Evolutionary conservation across 2,113 vertebrate species (phyloP).

Genomic region (Pollimyrus isidori): DNA sequence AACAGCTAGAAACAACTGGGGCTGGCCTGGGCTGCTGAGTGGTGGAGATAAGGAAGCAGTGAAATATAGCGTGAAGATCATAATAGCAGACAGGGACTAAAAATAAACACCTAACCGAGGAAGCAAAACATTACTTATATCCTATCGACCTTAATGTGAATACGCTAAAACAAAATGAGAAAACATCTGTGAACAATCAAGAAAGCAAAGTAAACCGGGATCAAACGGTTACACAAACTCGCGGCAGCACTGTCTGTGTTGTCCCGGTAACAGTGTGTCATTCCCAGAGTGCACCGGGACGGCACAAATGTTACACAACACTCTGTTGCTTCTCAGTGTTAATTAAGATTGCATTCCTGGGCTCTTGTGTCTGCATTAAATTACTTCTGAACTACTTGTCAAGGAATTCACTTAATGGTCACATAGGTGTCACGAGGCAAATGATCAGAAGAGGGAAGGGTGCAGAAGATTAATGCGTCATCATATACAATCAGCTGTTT

Average conservation of each 20-base stretch:
- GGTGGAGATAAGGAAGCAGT: background rate
- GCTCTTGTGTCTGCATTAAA: background rate
- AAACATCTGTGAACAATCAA: background rate
- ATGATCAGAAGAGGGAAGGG: background rate
- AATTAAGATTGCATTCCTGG: slow-evolving; percentile 9
- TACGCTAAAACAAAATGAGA: background rate
- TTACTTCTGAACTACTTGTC: background rate
- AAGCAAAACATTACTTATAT: background rate
- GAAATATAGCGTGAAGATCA: background rate
- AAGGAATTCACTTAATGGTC: background rate
- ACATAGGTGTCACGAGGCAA: background rate
- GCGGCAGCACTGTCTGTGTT: background rate
- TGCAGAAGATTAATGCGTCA: background rate
- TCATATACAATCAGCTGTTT: background rate
- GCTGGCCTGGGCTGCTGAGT: background rate
- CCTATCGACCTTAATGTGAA: background rate
- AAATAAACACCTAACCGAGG: background rate
- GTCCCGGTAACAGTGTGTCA: background rate
- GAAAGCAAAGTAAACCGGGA: background rate
- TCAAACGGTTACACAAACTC: background rate
- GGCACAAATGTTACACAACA: slow-evolving; percentile 1
- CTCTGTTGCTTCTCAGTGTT: background rate
- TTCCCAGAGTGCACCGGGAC: background rate
- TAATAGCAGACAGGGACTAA: background rate
- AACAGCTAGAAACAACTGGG: background rate